These are phyloP conservation scores for Numenius arquata DNA, from an alignment of 2,113 vertebrate genomes.

Conservation along the genomic window DNA sequence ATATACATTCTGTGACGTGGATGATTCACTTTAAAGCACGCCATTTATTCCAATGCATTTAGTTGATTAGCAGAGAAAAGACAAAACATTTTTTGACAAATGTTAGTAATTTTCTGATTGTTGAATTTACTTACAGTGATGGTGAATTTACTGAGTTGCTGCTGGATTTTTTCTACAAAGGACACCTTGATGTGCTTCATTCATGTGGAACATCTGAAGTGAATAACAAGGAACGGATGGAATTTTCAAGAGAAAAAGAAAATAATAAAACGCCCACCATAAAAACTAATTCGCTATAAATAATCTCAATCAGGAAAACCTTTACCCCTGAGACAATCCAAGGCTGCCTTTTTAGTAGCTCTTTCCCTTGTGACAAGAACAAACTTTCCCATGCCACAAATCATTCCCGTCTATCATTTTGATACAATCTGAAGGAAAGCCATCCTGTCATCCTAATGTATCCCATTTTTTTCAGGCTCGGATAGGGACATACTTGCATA, in stretches of 20 bases:
- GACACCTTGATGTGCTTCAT: not conserved
- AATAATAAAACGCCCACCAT: constrained; percentile 20
- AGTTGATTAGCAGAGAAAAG: not conserved
- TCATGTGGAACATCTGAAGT: constrained; percentile 39
- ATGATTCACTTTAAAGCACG: not conserved
- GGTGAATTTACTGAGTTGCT: not conserved
- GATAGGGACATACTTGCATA: not conserved
- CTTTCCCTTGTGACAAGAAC: constrained; percentile 33
- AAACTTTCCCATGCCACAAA: constrained; percentile 43
- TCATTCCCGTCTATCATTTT: not conserved
- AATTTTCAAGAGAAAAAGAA: constrained; percentile 46
- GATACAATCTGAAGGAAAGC: not conserved
- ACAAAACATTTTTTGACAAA: not conserved
- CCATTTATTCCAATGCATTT: not conserved
- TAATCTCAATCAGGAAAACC: constrained; percentile 26
- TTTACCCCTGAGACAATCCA: constrained; percentile 20
- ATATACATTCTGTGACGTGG: not conserved
- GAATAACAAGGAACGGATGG: not conserved
- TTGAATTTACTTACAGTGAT: constrained; percentile 25
- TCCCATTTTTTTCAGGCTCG: not conserved
- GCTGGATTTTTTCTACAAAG: not conserved
- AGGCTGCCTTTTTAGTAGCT: constrained; percentile 34
- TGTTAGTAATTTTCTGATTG: not conserved
- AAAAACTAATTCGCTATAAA: constrained; percentile 50
- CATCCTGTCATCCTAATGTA: not conserved